Percentiles rank a stretch among this genome's conserved stretches.
Conservation (phyloP, 2,888 invertebrate species). For the Arrhopalites spinosus region DNA sequence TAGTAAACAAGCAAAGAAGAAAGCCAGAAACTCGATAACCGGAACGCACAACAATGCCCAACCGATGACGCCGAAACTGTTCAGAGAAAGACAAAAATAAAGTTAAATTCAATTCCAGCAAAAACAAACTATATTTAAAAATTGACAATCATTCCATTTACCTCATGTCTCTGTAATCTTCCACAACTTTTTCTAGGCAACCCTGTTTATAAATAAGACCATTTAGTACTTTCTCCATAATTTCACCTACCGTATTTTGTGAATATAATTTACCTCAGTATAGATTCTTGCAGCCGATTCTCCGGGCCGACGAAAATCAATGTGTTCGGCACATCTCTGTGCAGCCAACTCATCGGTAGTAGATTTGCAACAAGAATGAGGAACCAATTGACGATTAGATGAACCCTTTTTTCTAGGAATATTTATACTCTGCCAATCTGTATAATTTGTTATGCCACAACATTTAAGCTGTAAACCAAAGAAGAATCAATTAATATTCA, state of each 20-base stretch:
- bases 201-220: neutral
- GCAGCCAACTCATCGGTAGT: neutral
- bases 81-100: too few relatives aligned
- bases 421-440: neutral
- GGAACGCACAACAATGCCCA: neutral
- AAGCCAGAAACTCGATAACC: neutral
- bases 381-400: neutral
- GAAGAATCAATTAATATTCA: neutral
- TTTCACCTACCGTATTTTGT: too few relatives aligned
- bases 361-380: neutral
- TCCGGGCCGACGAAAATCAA: neutral
- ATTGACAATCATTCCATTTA: too few relatives aligned
- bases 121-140: too few relatives aligned
- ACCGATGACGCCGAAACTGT: neutral
- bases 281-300: conserved; percentile 2
- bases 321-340: neutral
- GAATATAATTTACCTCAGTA: neutral
- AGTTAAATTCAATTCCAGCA: too few relatives aligned
- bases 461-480: neutral
- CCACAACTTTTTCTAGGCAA: conserved; percentile 1
- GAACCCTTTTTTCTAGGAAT: neutral
- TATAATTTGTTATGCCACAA: neutral
- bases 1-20: neutral
- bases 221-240: neutral
- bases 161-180: neutral